phyloP scores from a whole-genome alignment of 2,888 invertebrate genomes.

The Megaustenia siamemsis region DNA sequence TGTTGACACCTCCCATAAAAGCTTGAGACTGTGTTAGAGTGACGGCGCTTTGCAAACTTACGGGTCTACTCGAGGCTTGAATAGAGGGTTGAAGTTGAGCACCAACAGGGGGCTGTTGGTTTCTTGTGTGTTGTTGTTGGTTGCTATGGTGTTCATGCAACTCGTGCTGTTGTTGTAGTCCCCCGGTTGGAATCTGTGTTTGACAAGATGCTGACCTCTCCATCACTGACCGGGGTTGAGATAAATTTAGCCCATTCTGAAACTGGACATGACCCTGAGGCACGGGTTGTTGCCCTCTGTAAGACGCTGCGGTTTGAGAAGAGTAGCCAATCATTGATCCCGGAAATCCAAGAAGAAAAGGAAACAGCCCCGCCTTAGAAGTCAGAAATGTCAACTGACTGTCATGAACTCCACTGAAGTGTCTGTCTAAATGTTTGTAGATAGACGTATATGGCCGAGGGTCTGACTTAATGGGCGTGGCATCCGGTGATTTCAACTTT shows the following conservation, averaged over 20 bases:
- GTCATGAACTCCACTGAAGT: background rate
- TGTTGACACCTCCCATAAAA: conserved; percentile 30
- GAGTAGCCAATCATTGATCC: conserved; percentile 10
- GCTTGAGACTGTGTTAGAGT: conserved; percentile 38
- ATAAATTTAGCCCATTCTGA: conserved; percentile 25
- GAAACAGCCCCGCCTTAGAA: conserved; percentile 30
- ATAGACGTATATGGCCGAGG: background rate
- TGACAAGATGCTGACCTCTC: conserved; percentile 35
- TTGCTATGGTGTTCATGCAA: background rate
- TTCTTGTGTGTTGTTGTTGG: background rate
- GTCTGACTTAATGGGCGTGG: background rate
- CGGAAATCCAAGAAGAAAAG: conserved; percentile 13
- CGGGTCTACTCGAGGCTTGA: background rate
- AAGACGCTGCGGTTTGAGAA: background rate
- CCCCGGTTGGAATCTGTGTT: background rate
- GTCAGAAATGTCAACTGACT: conserved; percentile 15
- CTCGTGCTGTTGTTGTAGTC: conserved; percentile 16
- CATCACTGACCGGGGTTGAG: conserved; percentile 31
- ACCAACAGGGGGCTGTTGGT: background rate
- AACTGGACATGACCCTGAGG: background rate
- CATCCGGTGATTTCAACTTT: background rate
- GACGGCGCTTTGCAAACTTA: conserved; percentile 40
- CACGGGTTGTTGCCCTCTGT: background rate
- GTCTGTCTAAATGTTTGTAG: conserved; percentile 14
- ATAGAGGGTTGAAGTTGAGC: background rate